Evolutionary conservation across 2,113 vertebrate species (phyloP).

Genomic region (Mohoua ochrocephala): DNA sequence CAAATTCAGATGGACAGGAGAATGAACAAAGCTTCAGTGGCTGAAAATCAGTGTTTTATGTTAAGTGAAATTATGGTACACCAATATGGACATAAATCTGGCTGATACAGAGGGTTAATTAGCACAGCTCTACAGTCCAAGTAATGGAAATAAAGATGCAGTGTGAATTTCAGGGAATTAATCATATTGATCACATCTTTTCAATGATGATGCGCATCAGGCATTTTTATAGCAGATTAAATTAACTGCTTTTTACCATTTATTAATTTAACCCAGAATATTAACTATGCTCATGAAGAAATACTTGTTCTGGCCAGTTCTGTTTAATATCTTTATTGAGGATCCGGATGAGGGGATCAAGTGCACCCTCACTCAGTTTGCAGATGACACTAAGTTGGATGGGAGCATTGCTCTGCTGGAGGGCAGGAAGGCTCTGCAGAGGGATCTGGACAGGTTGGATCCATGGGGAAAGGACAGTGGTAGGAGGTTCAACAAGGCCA

Average conservation of each 20-base stretch:
- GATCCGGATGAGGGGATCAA: background rate
- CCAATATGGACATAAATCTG: background rate
- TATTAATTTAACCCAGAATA: background rate
- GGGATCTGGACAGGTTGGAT: background rate
- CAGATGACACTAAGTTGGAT: background rate
- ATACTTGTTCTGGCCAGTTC: background rate
- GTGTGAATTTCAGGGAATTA: conserved; percentile 2
- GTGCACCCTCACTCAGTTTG: background rate
- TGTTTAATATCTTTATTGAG: background rate
- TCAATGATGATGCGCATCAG: background rate
- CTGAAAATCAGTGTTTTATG: background rate
- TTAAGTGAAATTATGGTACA: background rate
- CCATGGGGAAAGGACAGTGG: background rate
- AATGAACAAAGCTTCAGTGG: background rate
- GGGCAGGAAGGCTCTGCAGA: background rate
- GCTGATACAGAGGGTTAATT: background rate
- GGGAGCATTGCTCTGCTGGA: background rate
- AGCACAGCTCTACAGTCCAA: background rate
- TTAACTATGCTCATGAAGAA: background rate
- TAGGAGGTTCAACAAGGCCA: background rate
- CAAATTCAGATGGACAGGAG: background rate
- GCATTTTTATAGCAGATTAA: background rate
- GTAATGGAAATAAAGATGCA: background rate
- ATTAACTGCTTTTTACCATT: background rate
- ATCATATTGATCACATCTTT: background rate